Conservation (phyloP, 2,113 vertebrate genomes). For the Cyphomyrus discorhynchus region DNA sequence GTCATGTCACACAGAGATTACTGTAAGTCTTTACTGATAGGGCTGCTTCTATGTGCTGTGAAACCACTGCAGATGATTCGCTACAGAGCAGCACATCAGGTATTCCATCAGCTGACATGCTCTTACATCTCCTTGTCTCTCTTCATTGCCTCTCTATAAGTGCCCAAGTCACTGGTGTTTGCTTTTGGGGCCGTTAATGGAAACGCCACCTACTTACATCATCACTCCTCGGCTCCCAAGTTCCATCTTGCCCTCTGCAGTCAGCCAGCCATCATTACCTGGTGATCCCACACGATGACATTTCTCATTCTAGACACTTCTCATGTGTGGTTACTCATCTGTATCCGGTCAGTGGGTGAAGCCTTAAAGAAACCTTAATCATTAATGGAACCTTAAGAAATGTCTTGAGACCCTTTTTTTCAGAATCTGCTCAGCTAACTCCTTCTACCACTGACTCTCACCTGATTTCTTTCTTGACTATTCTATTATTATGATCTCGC, state of each 20-base stretch:
- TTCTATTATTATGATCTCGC: not conserved
- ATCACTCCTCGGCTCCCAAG: not conserved
- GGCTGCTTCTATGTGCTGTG: not conserved
- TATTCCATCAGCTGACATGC: not conserved
- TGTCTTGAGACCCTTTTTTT: not conserved
- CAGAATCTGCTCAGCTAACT: not conserved
- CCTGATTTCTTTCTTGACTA: not conserved
- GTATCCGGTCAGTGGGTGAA: not conserved
- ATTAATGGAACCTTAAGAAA: not conserved
- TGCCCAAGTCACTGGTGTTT: not conserved
- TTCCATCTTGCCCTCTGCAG: not conserved
- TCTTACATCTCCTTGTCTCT: not conserved
- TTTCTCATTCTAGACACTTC: not conserved
- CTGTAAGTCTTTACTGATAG: not conserved
- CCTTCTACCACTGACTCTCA: not conserved
- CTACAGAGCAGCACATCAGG: not conserved
- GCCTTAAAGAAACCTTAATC: not conserved
- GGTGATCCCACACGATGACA: not conserved
- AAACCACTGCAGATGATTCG: not conserved
- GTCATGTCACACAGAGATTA: not conserved
- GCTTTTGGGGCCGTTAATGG: not conserved
- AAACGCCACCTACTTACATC: not conserved
- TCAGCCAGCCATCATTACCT: not conserved
- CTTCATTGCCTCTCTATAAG: not conserved
- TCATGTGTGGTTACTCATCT: not conserved